Evolutionary conservation across 2,797 vertebrate genomes (phyloP), one percentile per base, ranked within the genome.

Genomic region (Acrossocheilus wenchowensis): DNA sequence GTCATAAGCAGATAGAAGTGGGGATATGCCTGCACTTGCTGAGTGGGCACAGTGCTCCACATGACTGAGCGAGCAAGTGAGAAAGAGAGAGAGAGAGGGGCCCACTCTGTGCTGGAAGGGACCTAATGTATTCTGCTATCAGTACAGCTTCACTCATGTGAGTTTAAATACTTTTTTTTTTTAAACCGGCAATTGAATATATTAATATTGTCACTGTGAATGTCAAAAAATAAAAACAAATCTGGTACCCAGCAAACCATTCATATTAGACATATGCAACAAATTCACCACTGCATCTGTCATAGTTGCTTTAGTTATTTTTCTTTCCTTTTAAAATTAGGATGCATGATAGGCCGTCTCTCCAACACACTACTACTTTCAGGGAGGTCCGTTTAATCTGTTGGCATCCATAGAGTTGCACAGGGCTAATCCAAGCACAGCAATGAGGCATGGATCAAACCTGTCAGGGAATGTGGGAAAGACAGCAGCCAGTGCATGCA

Each of bases 1-100:
- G 95, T 95, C 95, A 95, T 94, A 93, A 91, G 92, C 93, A 95
- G 93, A 95, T 94, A 93, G 93, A 95, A 94, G 94, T 93, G 91
- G 89, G 94, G 94, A 96, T 95, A 93, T 94, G 95, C 92, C 95
- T 94, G 92, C 94, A 94, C 95, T 95, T 96, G 95, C 95, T 96
- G 95, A 95, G 95, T 96, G 95, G 95, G 95, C 95, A 95, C 93
- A 91, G 92, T 92, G 92, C 94, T 93, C 91, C 93, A 95, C 92
- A 93, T 94, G 94, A 95, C 93, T 90, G 93, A 87, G 85, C 21
- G 79, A 84, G 89, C 19, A 34, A 79, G 80, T 36, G 54, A 54
- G 68, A 87, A 26, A 79, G 66, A 64, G 48, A 54, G 57, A 73
- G 78, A 57, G 69, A 45, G 41, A 68, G 34, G 11, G 81, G 39